Conservation (phyloP, 2,888 invertebrate genomes). For the Caenorhabditis sp. region DNA sequence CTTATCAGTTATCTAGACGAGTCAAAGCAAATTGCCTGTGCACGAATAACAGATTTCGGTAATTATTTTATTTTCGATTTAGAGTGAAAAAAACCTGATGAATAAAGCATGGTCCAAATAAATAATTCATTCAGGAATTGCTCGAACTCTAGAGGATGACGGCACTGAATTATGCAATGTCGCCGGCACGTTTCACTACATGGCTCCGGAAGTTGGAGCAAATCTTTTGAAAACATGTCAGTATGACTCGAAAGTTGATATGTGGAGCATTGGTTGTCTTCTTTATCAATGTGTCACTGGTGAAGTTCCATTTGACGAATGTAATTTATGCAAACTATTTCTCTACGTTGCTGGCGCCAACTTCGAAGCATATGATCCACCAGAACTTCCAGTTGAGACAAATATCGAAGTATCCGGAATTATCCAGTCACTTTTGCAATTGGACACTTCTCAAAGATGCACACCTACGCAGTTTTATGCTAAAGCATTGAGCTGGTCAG, state of each 20-base stretch:
- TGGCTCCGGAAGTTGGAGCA: conserved; percentile 70
- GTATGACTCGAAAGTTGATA: conserved; percentile 66
- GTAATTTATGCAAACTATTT: conserved; percentile 66
- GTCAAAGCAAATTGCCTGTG: conserved; percentile 51
- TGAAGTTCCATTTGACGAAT: conserved; percentile 68
- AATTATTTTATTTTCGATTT: conserved; percentile 9
- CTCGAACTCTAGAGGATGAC: conserved; percentile 59
- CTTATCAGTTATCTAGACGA: conserved; percentile 54
- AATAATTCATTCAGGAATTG: conserved; percentile 55
- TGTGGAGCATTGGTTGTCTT: conserved; percentile 71
- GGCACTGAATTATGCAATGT: conserved; percentile 64
- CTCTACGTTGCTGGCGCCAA: conserved; percentile 67
- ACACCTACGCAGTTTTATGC: conserved; percentile 63
- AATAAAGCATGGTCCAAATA: background rate
- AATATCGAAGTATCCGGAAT: conserved; percentile 43
- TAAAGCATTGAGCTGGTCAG: conserved; percentile 38
- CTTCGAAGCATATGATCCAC: conserved; percentile 68
- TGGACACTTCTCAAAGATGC: conserved; percentile 57
- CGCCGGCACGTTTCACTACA: conserved; percentile 68
- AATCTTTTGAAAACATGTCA: conserved; percentile 62
- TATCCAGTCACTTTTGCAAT: conserved; percentile 61
- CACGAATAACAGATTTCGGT: conserved; percentile 69
- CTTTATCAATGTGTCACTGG: conserved; percentile 68
- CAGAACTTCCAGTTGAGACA: conserved; percentile 58
- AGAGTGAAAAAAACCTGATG: too few species aligned